These are phyloP conservation scores for Mythimna vitellina DNA, from an alignment of 2,888 invertebrate species.

Conservation along the genomic window DNA sequence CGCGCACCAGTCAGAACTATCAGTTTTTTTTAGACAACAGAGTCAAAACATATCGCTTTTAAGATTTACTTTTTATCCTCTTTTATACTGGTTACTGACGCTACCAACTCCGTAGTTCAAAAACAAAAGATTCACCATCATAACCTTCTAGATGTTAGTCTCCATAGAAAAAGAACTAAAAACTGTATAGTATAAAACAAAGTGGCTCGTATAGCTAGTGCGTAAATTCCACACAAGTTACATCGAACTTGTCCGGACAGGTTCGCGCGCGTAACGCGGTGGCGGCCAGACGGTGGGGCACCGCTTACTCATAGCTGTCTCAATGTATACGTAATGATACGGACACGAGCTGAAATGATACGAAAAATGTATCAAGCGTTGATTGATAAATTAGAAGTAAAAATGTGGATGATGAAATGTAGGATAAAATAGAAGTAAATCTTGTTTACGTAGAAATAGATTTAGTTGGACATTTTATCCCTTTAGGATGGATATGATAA, in stretches of 20 bases:
- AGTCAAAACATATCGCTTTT: too few species aligned
- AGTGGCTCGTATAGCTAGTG: slow-evolving; percentile 57
- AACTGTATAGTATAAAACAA: slow-evolving; percentile 41
- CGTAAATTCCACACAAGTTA: slow-evolving; percentile 68
- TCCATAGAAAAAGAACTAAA: slow-evolving; percentile 6
- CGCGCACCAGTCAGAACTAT: neutral
- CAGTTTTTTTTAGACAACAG: neutral
- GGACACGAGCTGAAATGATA: slow-evolving; percentile 54
- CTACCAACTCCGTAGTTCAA: neutral
- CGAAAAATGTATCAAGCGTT: slow-evolving; percentile 34
- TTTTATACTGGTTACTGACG: neutral
- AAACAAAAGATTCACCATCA: neutral
- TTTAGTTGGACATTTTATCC: neutral
- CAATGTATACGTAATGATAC: slow-evolving; percentile 64
- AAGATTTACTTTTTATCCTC: neutral
- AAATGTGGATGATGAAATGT: neutral
- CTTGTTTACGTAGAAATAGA: neutral
- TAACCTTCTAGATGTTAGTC: neutral
- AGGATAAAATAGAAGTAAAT: neutral
- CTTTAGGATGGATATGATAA: neutral
- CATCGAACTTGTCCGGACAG: slow-evolving; percentile 70
- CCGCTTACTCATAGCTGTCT: slow-evolving; percentile 75
- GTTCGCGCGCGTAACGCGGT: slow-evolving; percentile 79
- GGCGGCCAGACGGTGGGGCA: slow-evolving; percentile 78
- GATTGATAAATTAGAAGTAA: slow-evolving; percentile 16